phyloP scores from a whole-genome alignment of 1,140 invertebrate species.

The Latrodectus geometricus region DNA sequence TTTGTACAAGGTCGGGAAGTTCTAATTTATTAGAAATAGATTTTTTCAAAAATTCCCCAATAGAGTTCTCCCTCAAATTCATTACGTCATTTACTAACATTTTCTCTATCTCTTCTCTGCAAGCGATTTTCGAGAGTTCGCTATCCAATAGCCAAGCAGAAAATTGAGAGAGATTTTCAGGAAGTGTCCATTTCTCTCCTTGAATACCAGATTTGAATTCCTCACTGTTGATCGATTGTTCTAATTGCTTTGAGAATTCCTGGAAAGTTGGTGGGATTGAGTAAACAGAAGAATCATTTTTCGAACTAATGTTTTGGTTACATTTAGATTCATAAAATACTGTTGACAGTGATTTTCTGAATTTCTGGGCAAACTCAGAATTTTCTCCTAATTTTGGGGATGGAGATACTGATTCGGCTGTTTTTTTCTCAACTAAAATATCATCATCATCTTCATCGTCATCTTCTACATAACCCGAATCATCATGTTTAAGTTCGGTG shows the following conservation, averaged over 20 bases:
- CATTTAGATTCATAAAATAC: slow-evolving; percentile 40
- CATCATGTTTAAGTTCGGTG: slow-evolving; percentile 46
- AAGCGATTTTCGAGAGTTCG: slow-evolving; percentile 33
- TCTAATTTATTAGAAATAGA: background rate
- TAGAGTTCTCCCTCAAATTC: slow-evolving; percentile 37
- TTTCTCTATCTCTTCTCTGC: slow-evolving; percentile 38
- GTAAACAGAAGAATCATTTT: background rate
- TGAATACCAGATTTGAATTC: slow-evolving; percentile 10
- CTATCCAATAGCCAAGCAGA: slow-evolving; percentile 50
- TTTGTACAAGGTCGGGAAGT: background rate
- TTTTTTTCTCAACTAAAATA: slow-evolving; percentile 18
- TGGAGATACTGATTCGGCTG: background rate
- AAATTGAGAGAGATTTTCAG: slow-evolving; percentile 49
- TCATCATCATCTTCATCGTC: slow-evolving; percentile 54
- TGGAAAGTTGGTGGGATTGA: slow-evolving; percentile 18
- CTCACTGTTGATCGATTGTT: background rate
- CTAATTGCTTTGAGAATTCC: slow-evolving; percentile 44
- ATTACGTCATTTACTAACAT: slow-evolving; percentile 35
- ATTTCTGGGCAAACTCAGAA: background rate
- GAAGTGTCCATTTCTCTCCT: slow-evolving; percentile 43
- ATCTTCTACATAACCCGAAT: slow-evolving; percentile 56
- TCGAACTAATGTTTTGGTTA: background rate
- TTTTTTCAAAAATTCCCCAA: slow-evolving; percentile 47
- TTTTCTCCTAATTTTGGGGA: background rate
- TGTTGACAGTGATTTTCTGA: slow-evolving; percentile 34